Conservation (phyloP, 2,888 invertebrate species). For the Cyclophora punctaria region DNA sequence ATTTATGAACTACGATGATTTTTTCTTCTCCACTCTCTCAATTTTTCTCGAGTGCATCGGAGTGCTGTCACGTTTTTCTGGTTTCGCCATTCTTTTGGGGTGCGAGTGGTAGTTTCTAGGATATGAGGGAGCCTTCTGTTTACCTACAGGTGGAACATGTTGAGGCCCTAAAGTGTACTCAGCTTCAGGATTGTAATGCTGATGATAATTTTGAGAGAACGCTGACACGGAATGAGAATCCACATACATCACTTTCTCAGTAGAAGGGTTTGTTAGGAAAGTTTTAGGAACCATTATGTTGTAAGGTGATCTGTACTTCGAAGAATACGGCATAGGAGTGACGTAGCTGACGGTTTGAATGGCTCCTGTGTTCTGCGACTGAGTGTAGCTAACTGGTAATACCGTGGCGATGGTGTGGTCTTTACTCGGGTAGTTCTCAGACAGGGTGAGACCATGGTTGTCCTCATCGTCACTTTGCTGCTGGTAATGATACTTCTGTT, state of each 20-base stretch:
- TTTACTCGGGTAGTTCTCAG: conserved; percentile 75
- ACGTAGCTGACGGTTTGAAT: conserved; percentile 61
- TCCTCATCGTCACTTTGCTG: conserved; percentile 36
- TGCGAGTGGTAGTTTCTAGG: conserved; percentile 60
- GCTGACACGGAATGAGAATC: conserved; percentile 52
- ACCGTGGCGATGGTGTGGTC: conserved; percentile 76
- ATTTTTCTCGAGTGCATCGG: conserved; percentile 29
- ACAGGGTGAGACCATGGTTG: conserved; percentile 46
- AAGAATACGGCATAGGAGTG: conserved; percentile 51
- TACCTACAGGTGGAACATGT: conserved; percentile 39
- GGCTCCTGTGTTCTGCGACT: conserved; percentile 29
- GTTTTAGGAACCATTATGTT: conserved; percentile 66
- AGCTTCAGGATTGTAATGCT: conserved; percentile 42
- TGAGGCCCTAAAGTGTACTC: conserved; percentile 46
- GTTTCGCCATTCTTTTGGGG: conserved; percentile 54
- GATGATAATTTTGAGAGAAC: conserved; percentile 30
- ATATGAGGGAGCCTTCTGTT: conserved; percentile 45
- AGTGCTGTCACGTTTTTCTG: conserved; percentile 30
- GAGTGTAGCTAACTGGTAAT: conserved; percentile 47
- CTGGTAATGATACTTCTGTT: conserved; percentile 47
- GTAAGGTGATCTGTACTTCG: conserved; percentile 57
- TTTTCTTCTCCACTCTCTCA: conserved; percentile 38
- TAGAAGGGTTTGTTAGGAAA: conserved; percentile 40
- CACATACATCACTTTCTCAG: conserved; percentile 58
- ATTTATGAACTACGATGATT: conserved; percentile 26